Conservation (phyloP, 2,888 invertebrate genomes). For the Clostera curtula region DNA sequence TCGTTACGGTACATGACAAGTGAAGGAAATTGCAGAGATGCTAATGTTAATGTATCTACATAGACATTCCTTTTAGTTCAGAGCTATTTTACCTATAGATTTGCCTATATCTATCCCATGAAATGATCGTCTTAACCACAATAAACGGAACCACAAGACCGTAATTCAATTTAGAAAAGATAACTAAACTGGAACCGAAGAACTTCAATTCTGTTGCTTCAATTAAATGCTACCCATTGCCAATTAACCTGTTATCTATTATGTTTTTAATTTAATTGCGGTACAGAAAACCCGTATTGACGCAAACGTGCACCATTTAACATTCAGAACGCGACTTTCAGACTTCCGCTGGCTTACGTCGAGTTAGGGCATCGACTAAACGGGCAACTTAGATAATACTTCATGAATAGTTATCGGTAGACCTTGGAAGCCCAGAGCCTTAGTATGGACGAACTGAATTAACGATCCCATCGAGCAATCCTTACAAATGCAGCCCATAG, state of each 20-base stretch:
- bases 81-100: too few relatives aligned
- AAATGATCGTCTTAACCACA: too few relatives aligned
- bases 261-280: constrained; percentile 14
- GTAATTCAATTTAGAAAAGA: too few relatives aligned
- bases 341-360: constrained; percentile 50
- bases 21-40: constrained; percentile 15
- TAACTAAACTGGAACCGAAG: too few relatives aligned
- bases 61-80: too few relatives aligned
- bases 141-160: too few relatives aligned
- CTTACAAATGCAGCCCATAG: too few relatives aligned
- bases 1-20: constrained; percentile 15
- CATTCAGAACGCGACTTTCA: constrained; percentile 44
- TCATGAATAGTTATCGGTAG: constrained; percentile 40
- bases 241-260: constrained; percentile 10
- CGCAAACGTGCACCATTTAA: constrained; percentile 35
- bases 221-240: constrained; percentile 10
- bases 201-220: too few relatives aligned
- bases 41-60: too few relatives aligned
- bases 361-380: constrained; percentile 50
- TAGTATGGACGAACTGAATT: background rate
- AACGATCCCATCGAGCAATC: too few relatives aligned
- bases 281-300: constrained; percentile 30
- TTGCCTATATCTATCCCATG: too few relatives aligned
- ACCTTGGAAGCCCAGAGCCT: constrained; percentile 1
- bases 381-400: constrained; percentile 46